A percentile compares a stretch with the other conserved stretches of the same genome.
phyloP scores from a whole-genome alignment of 2,113 vertebrate species.

The Scomber scombrus region DNA sequence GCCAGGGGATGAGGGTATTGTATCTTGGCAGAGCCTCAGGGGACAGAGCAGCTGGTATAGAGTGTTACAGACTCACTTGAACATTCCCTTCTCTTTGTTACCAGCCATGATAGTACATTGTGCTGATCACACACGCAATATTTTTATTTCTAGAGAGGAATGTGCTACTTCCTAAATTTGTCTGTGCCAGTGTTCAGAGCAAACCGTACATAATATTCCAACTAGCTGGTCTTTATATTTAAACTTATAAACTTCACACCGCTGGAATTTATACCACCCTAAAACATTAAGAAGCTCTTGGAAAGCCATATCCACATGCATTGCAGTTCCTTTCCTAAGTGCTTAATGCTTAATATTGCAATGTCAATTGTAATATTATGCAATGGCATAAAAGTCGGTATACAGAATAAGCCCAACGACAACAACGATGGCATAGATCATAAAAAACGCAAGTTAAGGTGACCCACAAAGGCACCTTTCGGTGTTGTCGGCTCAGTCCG shows the following conservation, averaged over 20 bases:
- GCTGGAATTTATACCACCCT: too few species aligned
- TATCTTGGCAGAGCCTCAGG: slow-evolving; percentile 31
- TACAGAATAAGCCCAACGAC: background rate
- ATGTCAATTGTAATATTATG: background rate
- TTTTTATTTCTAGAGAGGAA: slow-evolving; percentile 5
- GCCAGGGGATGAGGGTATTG: background rate
- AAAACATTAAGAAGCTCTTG: too few species aligned
- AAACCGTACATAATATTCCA: background rate
- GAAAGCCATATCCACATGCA: background rate
- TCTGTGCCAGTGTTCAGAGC: background rate
- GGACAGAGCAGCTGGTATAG: slow-evolving; percentile 38
- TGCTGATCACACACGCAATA: background rate
- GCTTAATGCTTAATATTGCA: too few species aligned
- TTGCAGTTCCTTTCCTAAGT: too few species aligned
- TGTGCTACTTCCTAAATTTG: background rate
- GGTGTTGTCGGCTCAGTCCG: slow-evolving; percentile 9
- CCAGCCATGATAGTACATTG: slow-evolving; percentile 6
- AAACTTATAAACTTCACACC: background rate
- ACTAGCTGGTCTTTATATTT: background rate
- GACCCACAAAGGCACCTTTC: slow-evolving; percentile 5
- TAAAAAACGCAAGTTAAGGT: slow-evolving; percentile 9
- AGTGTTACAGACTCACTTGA: slow-evolving; percentile 5
- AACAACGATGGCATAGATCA: background rate
- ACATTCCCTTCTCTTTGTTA: slow-evolving; percentile 48
- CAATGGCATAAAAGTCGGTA: background rate